A percentile compares a stretch with the other conserved stretches of the same genome.
phyloP scores from a whole-genome alignment of 2,113 vertebrate species.

The Zosterops hypoxanthus region DNA sequence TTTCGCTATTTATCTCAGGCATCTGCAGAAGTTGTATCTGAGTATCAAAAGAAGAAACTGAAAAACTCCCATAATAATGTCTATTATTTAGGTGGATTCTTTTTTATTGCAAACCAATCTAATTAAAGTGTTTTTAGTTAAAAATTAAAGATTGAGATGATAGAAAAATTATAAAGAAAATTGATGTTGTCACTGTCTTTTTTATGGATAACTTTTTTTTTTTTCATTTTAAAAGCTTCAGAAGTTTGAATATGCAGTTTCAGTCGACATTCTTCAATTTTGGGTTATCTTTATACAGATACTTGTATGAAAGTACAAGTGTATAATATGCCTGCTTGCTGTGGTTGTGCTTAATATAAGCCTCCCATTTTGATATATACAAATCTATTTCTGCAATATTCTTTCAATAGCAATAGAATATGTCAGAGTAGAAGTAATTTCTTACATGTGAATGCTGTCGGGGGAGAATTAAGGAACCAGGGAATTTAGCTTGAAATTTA shows the following conservation, averaged over 20 bases:
- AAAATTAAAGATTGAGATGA: neutral
- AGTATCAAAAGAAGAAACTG: neutral
- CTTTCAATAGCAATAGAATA: conserved; percentile 10
- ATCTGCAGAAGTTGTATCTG: neutral
- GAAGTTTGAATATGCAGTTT: neutral
- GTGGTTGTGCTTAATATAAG: neutral
- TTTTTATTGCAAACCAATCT: neutral
- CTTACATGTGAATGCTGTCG: conserved; percentile 14
- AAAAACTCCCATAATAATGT: neutral
- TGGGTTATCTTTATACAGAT: neutral
- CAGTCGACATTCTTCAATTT: neutral
- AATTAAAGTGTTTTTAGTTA: neutral
- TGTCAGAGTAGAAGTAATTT: conserved; percentile 16
- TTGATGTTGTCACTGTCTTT: neutral
- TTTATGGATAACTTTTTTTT: neutral
- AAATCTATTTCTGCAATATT: neutral
- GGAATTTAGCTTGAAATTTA: conserved; percentile 31
- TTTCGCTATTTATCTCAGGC: neutral
- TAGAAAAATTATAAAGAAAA: neutral
- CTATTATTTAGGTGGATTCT: neutral
- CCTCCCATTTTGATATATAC: conserved; percentile 15
- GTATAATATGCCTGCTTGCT: neutral
- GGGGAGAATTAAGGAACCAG: neutral
- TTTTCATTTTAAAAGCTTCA: neutral
- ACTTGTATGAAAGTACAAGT: neutral